Conservation (phyloP, 2,113 vertebrate species). For the Gymnogyps californianus region DNA sequence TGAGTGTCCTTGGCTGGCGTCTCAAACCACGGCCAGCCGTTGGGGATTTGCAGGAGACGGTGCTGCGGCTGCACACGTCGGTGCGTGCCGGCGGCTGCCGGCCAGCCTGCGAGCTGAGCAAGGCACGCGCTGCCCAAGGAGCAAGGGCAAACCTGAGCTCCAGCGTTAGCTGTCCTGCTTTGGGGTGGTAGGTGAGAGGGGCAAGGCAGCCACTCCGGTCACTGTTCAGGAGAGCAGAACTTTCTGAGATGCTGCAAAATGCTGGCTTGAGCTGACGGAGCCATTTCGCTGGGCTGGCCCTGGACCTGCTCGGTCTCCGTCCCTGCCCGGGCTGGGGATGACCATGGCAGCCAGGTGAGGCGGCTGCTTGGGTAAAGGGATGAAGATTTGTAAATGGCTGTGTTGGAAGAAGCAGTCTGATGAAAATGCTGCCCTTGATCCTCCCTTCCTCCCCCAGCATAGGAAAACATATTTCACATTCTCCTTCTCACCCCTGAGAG, state of each 20-base stretch:
- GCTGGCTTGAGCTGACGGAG: neutral
- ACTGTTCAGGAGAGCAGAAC: neutral
- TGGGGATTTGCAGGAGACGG: neutral
- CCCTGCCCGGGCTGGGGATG: neutral
- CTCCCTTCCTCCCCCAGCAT: neutral
- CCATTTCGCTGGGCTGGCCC: neutral
- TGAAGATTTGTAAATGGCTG: neutral
- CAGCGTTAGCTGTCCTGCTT: rapidly evolving
- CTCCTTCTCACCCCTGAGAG: neutral
- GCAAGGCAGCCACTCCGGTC: rapidly evolving
- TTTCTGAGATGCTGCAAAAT: neutral
- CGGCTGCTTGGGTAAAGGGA: rapidly evolving
- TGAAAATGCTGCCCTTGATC: neutral
- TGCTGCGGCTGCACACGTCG: neutral
- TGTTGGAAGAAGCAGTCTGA: neutral
- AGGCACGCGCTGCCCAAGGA: too few relatives aligned
- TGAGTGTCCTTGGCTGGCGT: rapidly evolving
- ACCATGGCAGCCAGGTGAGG: neutral
- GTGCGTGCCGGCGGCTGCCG: neutral
- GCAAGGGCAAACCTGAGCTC: neutral
- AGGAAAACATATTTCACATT: neutral
- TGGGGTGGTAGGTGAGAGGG: too few relatives aligned
- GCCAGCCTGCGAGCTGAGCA: neutral
- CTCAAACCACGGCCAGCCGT: rapidly evolving
- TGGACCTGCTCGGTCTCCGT: rapidly evolving